A percentile compares a stretch with the other conserved stretches of the same genome.
These are phyloP conservation scores for Mobula birostris DNA, from an alignment of 2,113 vertebrate species.

Conservation along the genomic window DNA sequence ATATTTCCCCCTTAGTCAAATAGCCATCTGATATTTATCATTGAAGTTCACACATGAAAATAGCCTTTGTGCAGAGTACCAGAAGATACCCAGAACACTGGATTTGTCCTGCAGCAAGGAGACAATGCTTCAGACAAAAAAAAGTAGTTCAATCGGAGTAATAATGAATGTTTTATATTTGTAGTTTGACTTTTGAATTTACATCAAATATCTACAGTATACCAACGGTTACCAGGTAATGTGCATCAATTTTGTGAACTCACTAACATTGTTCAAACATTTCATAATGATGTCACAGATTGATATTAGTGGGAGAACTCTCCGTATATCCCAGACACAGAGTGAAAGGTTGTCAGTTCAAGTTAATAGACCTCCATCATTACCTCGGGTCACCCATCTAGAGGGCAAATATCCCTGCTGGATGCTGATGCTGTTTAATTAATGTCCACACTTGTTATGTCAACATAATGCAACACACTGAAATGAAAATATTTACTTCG, in stretches of 20 bases:
- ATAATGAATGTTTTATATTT: constrained; percentile 40
- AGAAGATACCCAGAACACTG: neutral
- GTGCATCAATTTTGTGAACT: neutral
- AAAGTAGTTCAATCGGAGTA: constrained; percentile 30
- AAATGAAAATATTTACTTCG: constrained; percentile 7
- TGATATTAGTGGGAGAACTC: constrained; percentile 54
- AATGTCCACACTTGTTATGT: constrained; percentile 73
- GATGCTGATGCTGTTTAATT: constrained; percentile 67
- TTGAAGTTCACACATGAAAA: neutral
- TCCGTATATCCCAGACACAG: constrained; percentile 53
- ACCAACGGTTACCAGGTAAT: neutral
- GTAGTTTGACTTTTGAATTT: constrained; percentile 29
- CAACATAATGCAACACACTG: constrained; percentile 57
- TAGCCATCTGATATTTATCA: neutral
- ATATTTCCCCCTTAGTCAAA: constrained; percentile 1
- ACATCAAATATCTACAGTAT: neutral
- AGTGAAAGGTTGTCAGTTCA: constrained; percentile 66
- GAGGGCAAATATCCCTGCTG: constrained; percentile 67
- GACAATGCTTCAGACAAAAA: neutral
- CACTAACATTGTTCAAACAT: constrained; percentile 27
- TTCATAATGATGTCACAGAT: constrained; percentile 58
- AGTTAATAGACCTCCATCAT: constrained; percentile 64
- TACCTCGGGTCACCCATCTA: constrained; percentile 74
- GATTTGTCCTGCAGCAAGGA: neutral
- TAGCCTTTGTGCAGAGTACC: neutral